A percentile compares a stretch with the other conserved stretches of the same genome.
These are phyloP conservation scores for Drosophila paranaensis DNA, from an alignment of 2,888 invertebrate species.

Conservation along the genomic window DNA sequence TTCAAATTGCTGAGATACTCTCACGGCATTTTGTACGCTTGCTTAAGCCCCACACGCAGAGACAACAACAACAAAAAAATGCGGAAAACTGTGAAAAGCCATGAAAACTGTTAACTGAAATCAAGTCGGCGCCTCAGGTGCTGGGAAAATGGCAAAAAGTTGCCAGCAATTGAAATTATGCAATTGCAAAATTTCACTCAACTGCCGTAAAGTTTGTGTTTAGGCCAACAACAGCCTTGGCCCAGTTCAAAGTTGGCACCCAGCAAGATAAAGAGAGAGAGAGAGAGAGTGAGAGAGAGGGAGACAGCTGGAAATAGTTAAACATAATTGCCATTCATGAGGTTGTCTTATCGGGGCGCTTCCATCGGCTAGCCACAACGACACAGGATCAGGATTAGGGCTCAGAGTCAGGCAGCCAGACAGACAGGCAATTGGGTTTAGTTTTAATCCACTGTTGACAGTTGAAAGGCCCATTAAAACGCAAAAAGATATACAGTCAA, in stretches of 20 bases:
- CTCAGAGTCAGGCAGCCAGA: neutral
- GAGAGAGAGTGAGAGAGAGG: neutral
- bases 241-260: neutral
- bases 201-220: constrained; percentile 14
- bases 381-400: constrained; percentile 20
- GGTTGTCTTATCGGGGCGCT: constrained; percentile 26
- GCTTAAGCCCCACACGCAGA: constrained; percentile 28
- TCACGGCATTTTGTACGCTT: constrained; percentile 67
- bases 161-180: constrained; percentile 52
- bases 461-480: constrained; percentile 65
- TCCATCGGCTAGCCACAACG: constrained; percentile 9
- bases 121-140: constrained; percentile 37
- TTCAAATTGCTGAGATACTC: constrained; percentile 72
- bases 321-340: constrained; percentile 21
- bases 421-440: constrained; percentile 17
- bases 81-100: constrained; percentile 38
- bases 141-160: constrained; percentile 48
- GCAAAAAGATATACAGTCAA: constrained; percentile 15
- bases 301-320: constrained; percentile 16
- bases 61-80: constrained; percentile 25
- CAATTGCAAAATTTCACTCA: constrained; percentile 32
- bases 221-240: constrained; percentile 55
- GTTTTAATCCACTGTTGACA: constrained; percentile 70
- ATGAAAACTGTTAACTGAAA: constrained; percentile 52
- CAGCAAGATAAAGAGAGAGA: neutral